Evolutionary conservation across 2,797 vertebrate species (phyloP).

Genomic region (Gadopsis bispinosus): DNA sequence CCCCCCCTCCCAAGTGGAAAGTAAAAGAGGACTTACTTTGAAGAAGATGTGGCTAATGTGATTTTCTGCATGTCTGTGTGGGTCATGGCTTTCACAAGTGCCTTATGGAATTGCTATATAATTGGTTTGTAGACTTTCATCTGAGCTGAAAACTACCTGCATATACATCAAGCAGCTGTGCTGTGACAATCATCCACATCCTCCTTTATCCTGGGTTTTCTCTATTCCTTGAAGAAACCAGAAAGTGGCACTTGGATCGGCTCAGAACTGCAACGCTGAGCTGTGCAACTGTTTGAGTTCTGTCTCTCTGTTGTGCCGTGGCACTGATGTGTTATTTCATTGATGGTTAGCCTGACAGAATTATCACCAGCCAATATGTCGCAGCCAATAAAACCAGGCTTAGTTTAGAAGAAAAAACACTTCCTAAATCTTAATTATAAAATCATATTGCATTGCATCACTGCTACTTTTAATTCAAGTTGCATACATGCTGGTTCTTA

Average conservation of each 20-base stretch:
- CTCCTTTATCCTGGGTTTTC: constrained; percentile 39
- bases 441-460: constrained; percentile 19
- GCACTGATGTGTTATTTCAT: constrained; percentile 54
- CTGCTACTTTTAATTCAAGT: constrained; percentile 25
- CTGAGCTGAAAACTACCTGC: constrained; percentile 81
- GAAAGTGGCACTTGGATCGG: constrained; percentile 44
- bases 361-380: constrained; percentile 43
- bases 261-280: constrained; percentile 45
- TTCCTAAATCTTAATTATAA: constrained; percentile 32
- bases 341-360: constrained; percentile 49
- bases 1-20: constrained; percentile 26
- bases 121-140: constrained; percentile 84
- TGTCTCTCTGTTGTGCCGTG: constrained; percentile 41
- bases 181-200: constrained; percentile 71
- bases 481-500: constrained; percentile 16
- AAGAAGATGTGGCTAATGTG: constrained; percentile 61
- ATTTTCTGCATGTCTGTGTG: constrained; percentile 79
- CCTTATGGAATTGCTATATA: constrained; percentile 84
- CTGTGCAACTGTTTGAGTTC: constrained; percentile 56
- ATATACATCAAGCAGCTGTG: constrained; percentile 79
- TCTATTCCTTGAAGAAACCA: constrained; percentile 41
- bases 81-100: constrained; percentile 82
- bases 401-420: constrained; percentile 12
- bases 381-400: constrained; percentile 50
- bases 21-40: constrained; percentile 52